phyloP scores from a whole-genome alignment of 2,888 invertebrate species.

The Drosophila tripunctata region DNA sequence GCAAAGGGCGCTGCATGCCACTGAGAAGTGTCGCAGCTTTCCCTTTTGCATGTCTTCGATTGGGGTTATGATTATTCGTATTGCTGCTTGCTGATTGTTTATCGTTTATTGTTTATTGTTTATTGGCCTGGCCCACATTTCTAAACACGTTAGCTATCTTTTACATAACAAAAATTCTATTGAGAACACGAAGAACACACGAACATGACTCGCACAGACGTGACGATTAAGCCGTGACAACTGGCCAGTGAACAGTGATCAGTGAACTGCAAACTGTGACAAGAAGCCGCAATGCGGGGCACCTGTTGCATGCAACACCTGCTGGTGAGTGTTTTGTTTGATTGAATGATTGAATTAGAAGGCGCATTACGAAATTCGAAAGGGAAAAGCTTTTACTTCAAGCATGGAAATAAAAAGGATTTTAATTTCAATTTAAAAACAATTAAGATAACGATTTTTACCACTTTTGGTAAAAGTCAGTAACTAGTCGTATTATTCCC shows the following conservation, averaged over 20 bases:
- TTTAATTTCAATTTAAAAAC: slow-evolving; percentile 71
- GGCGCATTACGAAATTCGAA: slow-evolving; percentile 52
- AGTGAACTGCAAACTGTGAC: slow-evolving; percentile 4
- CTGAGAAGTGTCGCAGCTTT: slow-evolving; percentile 69
- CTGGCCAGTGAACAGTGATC: slow-evolving; percentile 13
- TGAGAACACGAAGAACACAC: slow-evolving; percentile 36
- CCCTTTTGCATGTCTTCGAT: slow-evolving; percentile 65
- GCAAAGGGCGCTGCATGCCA: slow-evolving; percentile 54
- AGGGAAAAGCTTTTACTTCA: slow-evolving; percentile 75
- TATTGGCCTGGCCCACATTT: slow-evolving; percentile 50
- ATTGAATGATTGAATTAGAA: slow-evolving; percentile 7
- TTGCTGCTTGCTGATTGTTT: slow-evolving; percentile 26
- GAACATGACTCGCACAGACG: slow-evolving; percentile 10
- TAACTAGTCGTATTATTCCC: slow-evolving; percentile 34
- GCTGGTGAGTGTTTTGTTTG: background rate
- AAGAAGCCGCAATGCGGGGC: slow-evolving; percentile 5
- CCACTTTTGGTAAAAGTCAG: slow-evolving; percentile 63
- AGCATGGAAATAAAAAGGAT: slow-evolving; percentile 38
- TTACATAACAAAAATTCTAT: slow-evolving; percentile 55
- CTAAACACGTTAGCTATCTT: slow-evolving; percentile 25
- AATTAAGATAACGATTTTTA: slow-evolving; percentile 68
- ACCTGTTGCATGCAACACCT: slow-evolving; percentile 24
- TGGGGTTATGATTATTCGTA: slow-evolving; percentile 54
- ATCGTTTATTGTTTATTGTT: slow-evolving; percentile 36
- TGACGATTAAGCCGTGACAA: slow-evolving; percentile 23